A percentile compares a stretch with the other conserved stretches of the same genome.
phyloP scores from a whole-genome alignment of 2,888 invertebrate genomes.

The Drosophila kanekoi region DNA sequence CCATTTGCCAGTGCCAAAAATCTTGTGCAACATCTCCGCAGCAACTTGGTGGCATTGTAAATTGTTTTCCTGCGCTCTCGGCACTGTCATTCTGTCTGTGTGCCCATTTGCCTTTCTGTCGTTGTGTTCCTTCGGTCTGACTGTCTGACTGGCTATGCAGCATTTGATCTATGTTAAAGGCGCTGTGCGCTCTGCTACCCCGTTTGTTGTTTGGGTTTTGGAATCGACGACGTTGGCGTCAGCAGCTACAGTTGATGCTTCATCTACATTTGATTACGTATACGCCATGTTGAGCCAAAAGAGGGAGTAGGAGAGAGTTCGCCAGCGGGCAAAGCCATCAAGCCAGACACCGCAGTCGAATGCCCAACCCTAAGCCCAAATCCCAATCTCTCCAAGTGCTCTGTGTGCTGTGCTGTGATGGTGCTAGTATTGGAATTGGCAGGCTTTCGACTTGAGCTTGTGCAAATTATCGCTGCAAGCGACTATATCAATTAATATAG shows the following conservation, averaged over 20 bases:
- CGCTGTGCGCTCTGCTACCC: slow-evolving; percentile 21
- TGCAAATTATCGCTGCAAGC: slow-evolving; percentile 78
- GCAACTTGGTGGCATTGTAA: slow-evolving; percentile 71
- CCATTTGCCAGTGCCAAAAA: slow-evolving; percentile 63
- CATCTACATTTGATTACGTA: slow-evolving; percentile 78
- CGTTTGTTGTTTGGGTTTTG: slow-evolving; percentile 50
- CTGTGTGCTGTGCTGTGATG: slow-evolving; percentile 23
- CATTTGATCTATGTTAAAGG: slow-evolving; percentile 62
- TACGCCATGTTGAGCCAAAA: slow-evolving; percentile 67
- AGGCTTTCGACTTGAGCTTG: slow-evolving; percentile 66
- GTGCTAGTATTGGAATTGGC: slow-evolving; percentile 68
- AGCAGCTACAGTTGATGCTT: slow-evolving; percentile 56
- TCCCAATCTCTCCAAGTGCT: slow-evolving; percentile 23
- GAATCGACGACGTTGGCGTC: slow-evolving; percentile 51
- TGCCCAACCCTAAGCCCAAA: slow-evolving; percentile 19
- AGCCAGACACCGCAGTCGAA: slow-evolving; percentile 39
- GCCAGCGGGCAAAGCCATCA: slow-evolving; percentile 73
- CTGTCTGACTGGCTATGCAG: slow-evolving; percentile 12
- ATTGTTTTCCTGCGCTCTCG: slow-evolving; percentile 70
- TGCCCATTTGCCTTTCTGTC: slow-evolving; percentile 9
- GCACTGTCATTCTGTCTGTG: slow-evolving; percentile 12
- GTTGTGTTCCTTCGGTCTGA: slow-evolving; percentile 3
- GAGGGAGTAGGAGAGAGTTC: slow-evolving; percentile 54
- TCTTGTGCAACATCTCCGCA: slow-evolving; percentile 51
- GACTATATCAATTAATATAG: slow-evolving; percentile 79